Percentiles rank a stretch among this genome's conserved stretches.
Conservation (phyloP, 2,888 invertebrate species). For the Eristalis tenax region DNA sequence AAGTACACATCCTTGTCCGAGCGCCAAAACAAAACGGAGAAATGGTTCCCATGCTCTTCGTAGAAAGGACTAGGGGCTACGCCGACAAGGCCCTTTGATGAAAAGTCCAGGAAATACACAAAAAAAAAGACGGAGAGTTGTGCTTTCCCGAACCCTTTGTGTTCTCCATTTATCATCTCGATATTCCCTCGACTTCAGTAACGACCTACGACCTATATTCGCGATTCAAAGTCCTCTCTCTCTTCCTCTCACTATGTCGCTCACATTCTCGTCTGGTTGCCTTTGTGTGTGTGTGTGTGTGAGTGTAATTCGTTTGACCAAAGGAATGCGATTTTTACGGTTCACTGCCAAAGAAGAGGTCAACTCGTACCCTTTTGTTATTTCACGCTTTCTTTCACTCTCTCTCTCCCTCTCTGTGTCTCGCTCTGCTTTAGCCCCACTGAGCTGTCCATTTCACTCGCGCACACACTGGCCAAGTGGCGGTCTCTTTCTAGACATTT, state of each 20-base stretch:
- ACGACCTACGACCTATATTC: constrained; percentile 68
- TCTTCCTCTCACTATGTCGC: constrained; percentile 1
- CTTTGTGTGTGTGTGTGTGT: constrained; percentile 21
- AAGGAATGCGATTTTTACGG: constrained; percentile 70
- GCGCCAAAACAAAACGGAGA: background rate
- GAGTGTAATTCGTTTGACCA: constrained; percentile 67
- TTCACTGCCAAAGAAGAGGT: constrained; percentile 70
- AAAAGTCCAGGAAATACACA: background rate
- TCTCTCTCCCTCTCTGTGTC: constrained; percentile 1
- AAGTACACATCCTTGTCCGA: constrained; percentile 3
- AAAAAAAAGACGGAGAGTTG: background rate
- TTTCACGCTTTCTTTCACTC: constrained; percentile 15
- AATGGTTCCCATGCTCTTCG: background rate
- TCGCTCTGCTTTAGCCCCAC: background rate
- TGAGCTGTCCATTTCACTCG: background rate
- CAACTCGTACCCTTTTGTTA: constrained; percentile 62
- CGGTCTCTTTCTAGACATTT: background rate
- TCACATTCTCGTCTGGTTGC: background rate
- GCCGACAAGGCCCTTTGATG: background rate
- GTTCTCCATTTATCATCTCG: constrained; percentile 56
- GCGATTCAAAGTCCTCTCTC: constrained; percentile 41
- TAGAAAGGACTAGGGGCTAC: background rate
- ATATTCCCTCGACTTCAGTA: constrained; percentile 46
- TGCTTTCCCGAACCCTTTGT: constrained; percentile 28
- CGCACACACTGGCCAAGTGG: background rate